Base-by-base conservation (phyloP, 35 echinoderm and acorn worm genomes). In the Diadema setosum region DNA sequence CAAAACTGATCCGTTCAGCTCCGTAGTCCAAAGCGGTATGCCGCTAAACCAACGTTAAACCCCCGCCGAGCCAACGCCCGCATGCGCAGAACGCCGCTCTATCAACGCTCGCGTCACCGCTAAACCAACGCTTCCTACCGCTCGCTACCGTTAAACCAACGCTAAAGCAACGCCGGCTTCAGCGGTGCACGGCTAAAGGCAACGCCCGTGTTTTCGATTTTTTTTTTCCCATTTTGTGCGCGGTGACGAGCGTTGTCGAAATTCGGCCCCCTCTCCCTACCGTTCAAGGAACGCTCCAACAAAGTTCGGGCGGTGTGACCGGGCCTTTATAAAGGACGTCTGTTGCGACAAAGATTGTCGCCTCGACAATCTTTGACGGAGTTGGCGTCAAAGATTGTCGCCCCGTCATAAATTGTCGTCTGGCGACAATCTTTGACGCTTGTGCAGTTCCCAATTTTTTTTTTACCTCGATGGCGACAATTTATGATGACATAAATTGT, bases 11-110 rank as follows among this genome's bases (percentile, higher is more conserved):
- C 70, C 29, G 5, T 75, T 75, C 5, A 75, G 39, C 70, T 75
- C 70, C 29, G 70, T 75, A 75, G 70, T 75, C 29, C 26, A 75
- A 75, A 75, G 70, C 70, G 20, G 70, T 75, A 75, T 75, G 70
- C 70, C 39, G 70, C 70, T 9, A 9, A 42, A 75, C 70, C 70
- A 75, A 75, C 29, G 26, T 75, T 33, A 75, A 3, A 75, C 70
- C 70, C 70, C 70, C 32, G 70, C 29, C 3, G 20, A 75, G 70
- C 3, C 30, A 34, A 75, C 29, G 70, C 70, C 70, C 39, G 70
- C 39, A 75, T 75, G 70, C 39, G 70, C 70, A 75, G 70, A 37
- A 76, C 70, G 12, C 70, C 39, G 70, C 70, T 67, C 46, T 50
- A 50, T 50, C 46, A 50, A 50, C 46, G 46, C 46, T 50, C 46